phyloP scores from a whole-genome alignment of 2,888 invertebrate genomes.

The Smittia sp. region DNA sequence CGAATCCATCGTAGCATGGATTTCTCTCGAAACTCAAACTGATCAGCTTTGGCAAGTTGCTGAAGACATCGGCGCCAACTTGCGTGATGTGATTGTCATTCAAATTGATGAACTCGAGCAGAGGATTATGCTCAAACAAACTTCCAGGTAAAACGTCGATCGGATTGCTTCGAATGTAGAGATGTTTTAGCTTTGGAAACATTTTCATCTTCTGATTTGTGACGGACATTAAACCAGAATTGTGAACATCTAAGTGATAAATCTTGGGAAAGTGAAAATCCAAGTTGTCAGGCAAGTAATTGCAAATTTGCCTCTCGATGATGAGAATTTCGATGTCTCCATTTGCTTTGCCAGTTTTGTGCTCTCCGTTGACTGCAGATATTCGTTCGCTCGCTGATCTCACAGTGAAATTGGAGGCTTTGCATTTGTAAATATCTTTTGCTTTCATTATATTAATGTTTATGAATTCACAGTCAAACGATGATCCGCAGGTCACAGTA shows the following conservation, averaged over 20 bases:
- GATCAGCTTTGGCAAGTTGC: not conserved
- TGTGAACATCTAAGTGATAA: not conserved
- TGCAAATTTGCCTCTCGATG: not conserved
- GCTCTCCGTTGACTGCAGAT: not conserved
- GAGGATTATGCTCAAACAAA: not conserved
- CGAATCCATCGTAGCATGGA: not conserved
- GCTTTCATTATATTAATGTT: not conserved
- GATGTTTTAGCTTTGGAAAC: slow-evolving; percentile 2
- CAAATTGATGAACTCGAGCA: not conserved
- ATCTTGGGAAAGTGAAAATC: not conserved
- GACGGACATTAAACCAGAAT: not conserved
- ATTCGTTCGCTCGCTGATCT: not conserved
- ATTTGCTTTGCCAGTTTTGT: not conserved
- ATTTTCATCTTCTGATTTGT: not conserved
- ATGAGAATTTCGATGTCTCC: not conserved
- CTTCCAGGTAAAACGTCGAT: not conserved
- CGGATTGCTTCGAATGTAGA: slow-evolving; percentile 8
- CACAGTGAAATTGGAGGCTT: not conserved
- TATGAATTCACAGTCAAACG: not conserved
- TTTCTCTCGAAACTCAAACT: slow-evolving; percentile 13
- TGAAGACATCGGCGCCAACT: too few relatives aligned
- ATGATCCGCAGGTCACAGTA: not conserved
- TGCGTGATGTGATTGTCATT: not conserved
- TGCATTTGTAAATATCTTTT: slow-evolving; percentile 6
- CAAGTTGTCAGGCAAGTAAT: not conserved